Base-by-base conservation (phyloP, 2,888 invertebrate species). In the Taenaris catops region DNA sequence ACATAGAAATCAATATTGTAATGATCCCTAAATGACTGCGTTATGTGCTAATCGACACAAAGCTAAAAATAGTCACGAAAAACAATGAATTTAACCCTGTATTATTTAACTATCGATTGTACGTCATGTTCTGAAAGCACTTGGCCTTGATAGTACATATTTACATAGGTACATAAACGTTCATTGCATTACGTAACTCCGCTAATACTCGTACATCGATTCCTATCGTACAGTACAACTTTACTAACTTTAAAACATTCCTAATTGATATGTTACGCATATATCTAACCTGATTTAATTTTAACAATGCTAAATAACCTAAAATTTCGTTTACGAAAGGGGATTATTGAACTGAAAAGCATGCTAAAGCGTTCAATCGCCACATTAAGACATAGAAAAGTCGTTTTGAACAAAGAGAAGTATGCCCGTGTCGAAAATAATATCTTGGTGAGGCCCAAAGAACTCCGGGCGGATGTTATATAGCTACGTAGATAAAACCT, bases 401-500 rank as follows among this genome's bases (percentile, higher is more conserved):
- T 81, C 73, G 78, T 74, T 73, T 69, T 65, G 67, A 70, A 80
- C 78, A 76, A 83, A 79, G 74, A 79, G 74, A 56, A 71, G 66
- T 67, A 66, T 53, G 63, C 58, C 65, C 58, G 66, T 61, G 66
- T 81, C 76, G 66, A 75, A 80, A 81, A 74, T 79, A 79, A 78
- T 64, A 69, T 70, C 64, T 68, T 58, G 63, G 67, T 67, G 74
- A 80, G 78, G 81, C 80, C 80, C 79, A 69, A 62, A 58, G 58
- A 63, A 61, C 61, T 71, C 71, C 69, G 79, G 69, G 71, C 84
- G 84, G 84, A 84, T 84, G 80, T 79, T 72, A 70, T 81, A 81
- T 81, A 83, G 79, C 73, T 83, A 83, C 75, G 81, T 83, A 84
- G 84, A 83, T 84, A 83, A 84, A 86, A 86, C 86, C 86, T 86